Evolutionary conservation across 2,797 vertebrate genomes (phyloP).

Genomic region (Discoglossus pictus): DNA sequence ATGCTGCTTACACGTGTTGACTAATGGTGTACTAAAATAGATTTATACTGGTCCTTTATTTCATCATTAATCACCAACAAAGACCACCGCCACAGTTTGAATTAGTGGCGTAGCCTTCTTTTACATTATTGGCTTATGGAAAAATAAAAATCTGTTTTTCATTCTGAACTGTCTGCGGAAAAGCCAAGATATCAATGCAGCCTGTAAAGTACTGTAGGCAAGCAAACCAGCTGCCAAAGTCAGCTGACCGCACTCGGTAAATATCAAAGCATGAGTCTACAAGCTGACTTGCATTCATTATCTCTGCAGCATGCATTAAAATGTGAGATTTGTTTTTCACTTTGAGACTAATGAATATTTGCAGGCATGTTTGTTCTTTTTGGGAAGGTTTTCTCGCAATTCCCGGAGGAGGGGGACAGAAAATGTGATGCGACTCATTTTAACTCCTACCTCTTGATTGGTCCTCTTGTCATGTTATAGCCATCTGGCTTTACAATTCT

Average conservation of each 20-base stretch:
- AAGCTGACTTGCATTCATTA: constrained; percentile 22
- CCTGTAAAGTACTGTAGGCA: constrained; percentile 14
- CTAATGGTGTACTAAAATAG: too few species aligned
- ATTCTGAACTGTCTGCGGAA: neutral
- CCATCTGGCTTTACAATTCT: constrained; percentile 51
- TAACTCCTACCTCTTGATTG: constrained; percentile 53
- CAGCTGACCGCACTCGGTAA: constrained; percentile 42
- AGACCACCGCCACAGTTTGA: neutral
- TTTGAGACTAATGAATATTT: constrained; percentile 43
- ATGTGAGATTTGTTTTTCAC: constrained; percentile 33
- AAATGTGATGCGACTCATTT: constrained; percentile 53
- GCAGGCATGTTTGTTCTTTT: constrained; percentile 27
- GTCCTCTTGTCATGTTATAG: constrained; percentile 30
- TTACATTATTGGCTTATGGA: too few species aligned
- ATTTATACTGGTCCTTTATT: too few species aligned
- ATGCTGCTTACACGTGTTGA: too few species aligned
- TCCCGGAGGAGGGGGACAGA: constrained; percentile 28
- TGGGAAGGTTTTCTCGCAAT: constrained; percentile 30
- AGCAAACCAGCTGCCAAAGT: constrained; percentile 34
- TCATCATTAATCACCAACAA: too few species aligned
- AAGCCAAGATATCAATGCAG: neutral
- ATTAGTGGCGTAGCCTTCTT: too few species aligned
- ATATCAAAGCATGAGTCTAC: constrained; percentile 30
- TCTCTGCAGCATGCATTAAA: constrained; percentile 21
- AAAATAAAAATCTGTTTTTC: neutral